A percentile compares a stretch with the other conserved stretches of the same genome.
Conservation (phyloP, 2,888 invertebrate species). For the Tetropium fuscum region DNA sequence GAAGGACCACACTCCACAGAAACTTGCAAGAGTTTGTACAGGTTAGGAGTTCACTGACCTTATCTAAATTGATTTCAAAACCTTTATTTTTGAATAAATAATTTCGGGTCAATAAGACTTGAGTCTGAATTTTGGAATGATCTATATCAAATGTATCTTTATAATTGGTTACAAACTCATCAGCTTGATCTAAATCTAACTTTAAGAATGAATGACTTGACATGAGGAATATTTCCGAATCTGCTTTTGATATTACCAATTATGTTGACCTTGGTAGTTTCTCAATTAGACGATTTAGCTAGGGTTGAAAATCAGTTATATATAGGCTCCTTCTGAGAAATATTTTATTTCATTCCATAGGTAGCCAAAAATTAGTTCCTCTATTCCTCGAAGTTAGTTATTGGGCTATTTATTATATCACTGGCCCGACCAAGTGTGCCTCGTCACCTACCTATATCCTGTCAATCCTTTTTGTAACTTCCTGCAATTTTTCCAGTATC, state of each 20-base stretch:
- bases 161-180: not conserved
- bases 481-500: too few species aligned
- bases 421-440: not conserved
- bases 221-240: not conserved
- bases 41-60: too few species aligned
- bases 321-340: not conserved
- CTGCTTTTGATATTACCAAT: not conserved
- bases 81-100: too few species aligned
- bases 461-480: too few species aligned
- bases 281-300: not conserved
- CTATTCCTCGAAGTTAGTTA: not conserved
- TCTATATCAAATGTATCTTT: not conserved
- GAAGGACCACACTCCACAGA: too few species aligned
- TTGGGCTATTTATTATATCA: conserved; percentile 6
- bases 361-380: not conserved
- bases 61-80: too few species aligned
- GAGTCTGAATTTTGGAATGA: not conserved
- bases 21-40: too few species aligned
- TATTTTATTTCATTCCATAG: not conserved
- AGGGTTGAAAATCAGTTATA: not conserved
- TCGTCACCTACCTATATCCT: too few species aligned
- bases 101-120: not conserved
- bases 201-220: not conserved
- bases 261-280: not conserved
- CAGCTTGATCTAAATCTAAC: not conserved